phyloP scores from a whole-genome alignment of 2,113 vertebrate species.

The Hypocryptadius cinnamomeus region DNA sequence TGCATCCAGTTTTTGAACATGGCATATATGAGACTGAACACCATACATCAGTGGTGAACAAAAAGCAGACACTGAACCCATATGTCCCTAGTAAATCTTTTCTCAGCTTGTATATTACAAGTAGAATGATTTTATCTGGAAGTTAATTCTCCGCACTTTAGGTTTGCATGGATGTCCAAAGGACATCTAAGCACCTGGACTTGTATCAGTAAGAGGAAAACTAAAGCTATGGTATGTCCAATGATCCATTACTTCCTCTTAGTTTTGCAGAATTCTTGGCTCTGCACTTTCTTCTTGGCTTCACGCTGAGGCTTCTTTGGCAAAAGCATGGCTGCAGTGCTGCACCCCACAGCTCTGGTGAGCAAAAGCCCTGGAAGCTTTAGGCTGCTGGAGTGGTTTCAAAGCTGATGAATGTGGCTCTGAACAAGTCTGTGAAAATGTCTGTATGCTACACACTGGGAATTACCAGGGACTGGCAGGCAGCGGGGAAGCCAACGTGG shows the following conservation, averaged over 20 bases:
- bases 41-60: not conserved
- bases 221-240: not conserved
- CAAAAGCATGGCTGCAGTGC: not conserved
- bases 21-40: constrained; percentile 3
- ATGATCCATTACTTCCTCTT: not conserved
- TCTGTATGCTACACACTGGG: fast-evolving
- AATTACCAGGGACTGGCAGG: not conserved
- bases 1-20: constrained; percentile 41
- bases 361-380: not conserved
- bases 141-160: not conserved
- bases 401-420: not conserved
- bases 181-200: not conserved
- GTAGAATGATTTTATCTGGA: not conserved
- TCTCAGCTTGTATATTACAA: constrained; percentile 40
- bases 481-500: fast-evolving
- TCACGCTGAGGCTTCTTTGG: not conserved
- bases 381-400: not conserved
- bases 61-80: constrained; percentile 7
- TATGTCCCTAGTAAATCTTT: constrained; percentile 19
- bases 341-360: not conserved
- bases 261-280: not conserved
- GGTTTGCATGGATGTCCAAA: not conserved
- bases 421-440: not conserved
- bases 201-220: not conserved
- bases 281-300: not conserved